Evolutionary conservation across 2,797 vertebrate species (phyloP), one percentile per base, ranked within the genome.

Genomic region (Thripadectes ignobilis): DNA sequence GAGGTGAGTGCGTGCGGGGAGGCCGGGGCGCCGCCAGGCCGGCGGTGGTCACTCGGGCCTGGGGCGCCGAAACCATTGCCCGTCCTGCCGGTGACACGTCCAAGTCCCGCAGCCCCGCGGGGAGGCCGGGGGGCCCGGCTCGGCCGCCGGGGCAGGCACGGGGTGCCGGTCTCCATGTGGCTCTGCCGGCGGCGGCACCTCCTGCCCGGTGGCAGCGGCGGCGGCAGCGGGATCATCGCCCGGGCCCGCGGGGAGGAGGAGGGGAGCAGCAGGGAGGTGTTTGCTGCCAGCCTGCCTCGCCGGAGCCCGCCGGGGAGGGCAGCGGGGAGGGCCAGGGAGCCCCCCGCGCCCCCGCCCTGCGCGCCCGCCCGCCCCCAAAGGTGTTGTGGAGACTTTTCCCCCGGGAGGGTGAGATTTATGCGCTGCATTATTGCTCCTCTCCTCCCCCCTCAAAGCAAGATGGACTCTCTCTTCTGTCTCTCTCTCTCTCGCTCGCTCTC

Each of bases 391-490:
- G 97, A 98, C 97, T 98, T 98, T 97, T 98, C 98, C 95, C 87
- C 94, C 92, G 81, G 61, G 97, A 98, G 97, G 98, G 98, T 98
- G 97, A 98, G 98, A 98, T 98, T 98, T 98, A 88, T 96, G 97
- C 97, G 98, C 98, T 98, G 98, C 96, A 95, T 98, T 98, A 96
- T 96, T 95, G 96, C 96, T 89, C 85, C 85, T 82, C 92, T 96
- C 97, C 98, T 97, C 98, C 98, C 98, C 98, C 98, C 98, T 98
- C 98, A 96, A 99, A 98, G 99, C 99, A 99, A 99, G 99, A 99
- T 99, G 99, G 99, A 99, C 99, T 99, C 99, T 99, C 98, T 95
- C 93, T 69, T 96, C 92, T 95, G 95, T 95, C 92, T 85, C 43
- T 43, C 43, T 43, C 43, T 43, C 95, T 94, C 95, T 93, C 93